Evolutionary conservation across 2,797 vertebrate species (phyloP), one percentile per base, ranked within the genome.

Genomic region (Alouatta caraya): DNA sequence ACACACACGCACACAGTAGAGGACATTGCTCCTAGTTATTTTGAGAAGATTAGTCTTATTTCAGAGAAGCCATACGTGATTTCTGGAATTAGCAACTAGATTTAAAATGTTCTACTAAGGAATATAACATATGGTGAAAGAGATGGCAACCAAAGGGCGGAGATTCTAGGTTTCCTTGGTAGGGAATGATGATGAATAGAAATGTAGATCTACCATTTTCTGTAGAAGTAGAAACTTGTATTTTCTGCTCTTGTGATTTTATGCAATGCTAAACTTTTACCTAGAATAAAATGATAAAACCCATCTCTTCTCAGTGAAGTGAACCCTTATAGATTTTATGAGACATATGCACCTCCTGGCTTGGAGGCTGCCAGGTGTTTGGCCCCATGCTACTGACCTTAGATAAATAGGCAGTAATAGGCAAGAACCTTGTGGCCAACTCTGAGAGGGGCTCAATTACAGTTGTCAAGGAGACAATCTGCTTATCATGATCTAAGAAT

Each of bases 31-130:
- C 15, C 55, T 96, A 57, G 73, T 78, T 80, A 70, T 10, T 86
- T 73, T 88, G 97, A 78, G 98, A 96, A 91, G 72, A 64, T 90
- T 19, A 91, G 37, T 44, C 57, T 78, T 95, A 78, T 76, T 93
- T 4, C 39, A 83, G 42, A 76, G 57, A 7, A 5, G 48, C 21
- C 67, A 86, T 92, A 46, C 3, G 7, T 10, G 3, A 6, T 3
- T 76, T 73, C 9, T 59, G 26, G 86, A 86, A 89, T 90, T 59
- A 48, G 24, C 33, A 61, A 52, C 30, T 85, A 78, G 59, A 57
- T 72, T 67, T 94, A 26, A 93, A 89, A 83, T 28, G n/a, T 70
- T 82, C 30, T 33, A 0, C 11, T 73, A 88, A 42, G 84, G 46
- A 88, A n/a, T 59, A 44, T 39, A 81, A 72, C 52, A 22, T 1